Evolutionary conservation across 53 echinoderm and acorn worm genomes (phyloP).

Genomic region (Patiria pectinifera): DNA sequence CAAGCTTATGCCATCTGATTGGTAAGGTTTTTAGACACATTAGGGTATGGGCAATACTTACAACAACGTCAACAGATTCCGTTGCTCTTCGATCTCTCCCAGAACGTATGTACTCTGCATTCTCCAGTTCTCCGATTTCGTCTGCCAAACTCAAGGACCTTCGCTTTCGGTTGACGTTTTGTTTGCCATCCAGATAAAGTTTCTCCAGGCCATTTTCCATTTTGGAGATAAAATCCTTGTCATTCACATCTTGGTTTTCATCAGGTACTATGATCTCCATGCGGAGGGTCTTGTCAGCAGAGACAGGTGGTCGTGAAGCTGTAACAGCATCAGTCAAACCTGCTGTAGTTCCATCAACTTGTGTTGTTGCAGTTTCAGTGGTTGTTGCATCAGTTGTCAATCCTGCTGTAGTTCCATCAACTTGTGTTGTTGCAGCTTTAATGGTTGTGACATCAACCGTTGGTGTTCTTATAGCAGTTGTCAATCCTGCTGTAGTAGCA

Average conservation of each 20-base stretch:
- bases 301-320: slow-evolving; percentile 10
- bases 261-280: slow-evolving; percentile 7
- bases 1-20: too few relatives aligned
- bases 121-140: background rate
- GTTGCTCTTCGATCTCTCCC: background rate
- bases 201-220: background rate
- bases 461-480: background rate
- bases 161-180: background rate
- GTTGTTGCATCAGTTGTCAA: slow-evolving; percentile 9
- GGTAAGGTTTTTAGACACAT: too few relatives aligned
- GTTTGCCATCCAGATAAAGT: slow-evolving; percentile 5
- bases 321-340: background rate
- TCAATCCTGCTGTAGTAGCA: background rate
- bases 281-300: slow-evolving; percentile 17
- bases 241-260: background rate
- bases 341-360: slow-evolving; percentile 6
- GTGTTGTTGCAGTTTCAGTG: background rate
- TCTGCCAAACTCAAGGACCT: background rate
- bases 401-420: slow-evolving; percentile 2
- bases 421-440: background rate
- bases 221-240: background rate
- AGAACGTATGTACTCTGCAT: background rate
- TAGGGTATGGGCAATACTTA: background rate
- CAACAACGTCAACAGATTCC: slow-evolving; percentile 12
- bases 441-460: background rate